A percentile compares a stretch with the other conserved stretches of the same genome.
Conservation (phyloP, 1,140 invertebrate genomes). For the Drosophila funebris region DNA sequence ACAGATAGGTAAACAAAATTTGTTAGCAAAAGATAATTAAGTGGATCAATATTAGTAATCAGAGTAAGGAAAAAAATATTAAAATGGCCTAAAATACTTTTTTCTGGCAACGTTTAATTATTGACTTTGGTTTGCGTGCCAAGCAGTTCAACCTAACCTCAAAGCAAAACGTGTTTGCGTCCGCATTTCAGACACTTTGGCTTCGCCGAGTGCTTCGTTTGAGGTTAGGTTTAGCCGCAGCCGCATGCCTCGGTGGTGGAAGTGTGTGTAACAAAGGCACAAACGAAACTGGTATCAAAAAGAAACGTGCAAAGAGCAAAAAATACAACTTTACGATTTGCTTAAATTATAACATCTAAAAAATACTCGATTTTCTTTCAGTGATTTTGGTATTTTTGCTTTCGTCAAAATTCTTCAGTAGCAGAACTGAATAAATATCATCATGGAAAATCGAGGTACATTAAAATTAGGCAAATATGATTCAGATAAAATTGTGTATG, state of each 20-base stretch:
- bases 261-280: conserved; percentile 51
- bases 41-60: conserved; percentile 32
- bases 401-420: conserved; percentile 82
- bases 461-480: conserved; percentile 8
- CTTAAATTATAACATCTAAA: not conserved
- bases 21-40: conserved; percentile 69
- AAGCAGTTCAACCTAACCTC: conserved; percentile 61
- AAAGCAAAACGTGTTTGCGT: conserved; percentile 50
- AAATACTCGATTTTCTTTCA: conserved; percentile 69
- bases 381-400: conserved; percentile 82
- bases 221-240: conserved; percentile 41
- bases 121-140: conserved; percentile 52
- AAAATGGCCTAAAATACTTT: not conserved
- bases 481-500: conserved; percentile 20
- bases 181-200: conserved; percentile 18
- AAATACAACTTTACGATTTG: conserved; percentile 21
- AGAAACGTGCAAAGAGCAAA: conserved; percentile 55
- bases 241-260: conserved; percentile 47
- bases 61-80: not conserved
- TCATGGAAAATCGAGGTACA: conserved; percentile 71
- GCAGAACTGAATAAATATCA: conserved; percentile 82
- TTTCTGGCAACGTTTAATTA: conserved; percentile 1
- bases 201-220: conserved; percentile 6
- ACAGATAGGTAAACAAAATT: conserved; percentile 76
- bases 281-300: conserved; percentile 42